These are phyloP conservation scores for Chitala chitala DNA, from an alignment of 2,113 vertebrate genomes.

Conservation along the genomic window DNA sequence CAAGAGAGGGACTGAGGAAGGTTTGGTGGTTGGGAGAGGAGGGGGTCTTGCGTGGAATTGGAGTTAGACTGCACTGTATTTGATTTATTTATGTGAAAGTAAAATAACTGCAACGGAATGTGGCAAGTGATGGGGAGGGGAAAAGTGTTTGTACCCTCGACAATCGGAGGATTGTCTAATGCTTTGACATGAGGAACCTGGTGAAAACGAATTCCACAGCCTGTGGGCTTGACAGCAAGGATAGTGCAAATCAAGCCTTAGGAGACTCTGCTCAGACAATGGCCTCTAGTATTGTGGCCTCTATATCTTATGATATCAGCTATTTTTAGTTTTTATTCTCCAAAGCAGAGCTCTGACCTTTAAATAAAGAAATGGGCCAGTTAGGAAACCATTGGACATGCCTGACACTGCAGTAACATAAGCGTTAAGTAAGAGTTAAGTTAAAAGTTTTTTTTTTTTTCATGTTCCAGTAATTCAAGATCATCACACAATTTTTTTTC, in stretches of 20 bases:
- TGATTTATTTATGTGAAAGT: not conserved
- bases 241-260: not conserved
- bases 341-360: not conserved
- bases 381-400: too few relatives aligned
- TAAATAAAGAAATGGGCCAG: not conserved
- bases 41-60: not conserved
- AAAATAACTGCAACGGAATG: not conserved
- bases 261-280: not conserved
- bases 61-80: not conserved
- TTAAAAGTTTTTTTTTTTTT: too few relatives aligned
- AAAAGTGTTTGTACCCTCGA: not conserved
- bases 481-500: too few relatives aligned
- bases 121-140: not conserved
- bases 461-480: too few relatives aligned
- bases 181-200: constrained; percentile 8
- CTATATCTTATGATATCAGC: not conserved
- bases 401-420: too few relatives aligned
- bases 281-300: not conserved
- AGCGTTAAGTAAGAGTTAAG: too few relatives aligned
- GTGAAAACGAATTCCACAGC: not conserved
- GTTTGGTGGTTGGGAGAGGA: constrained; percentile 11
- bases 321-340: not conserved
- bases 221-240: not conserved
- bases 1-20: constrained; percentile 42
- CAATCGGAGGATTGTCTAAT: constrained; percentile 4